These are phyloP conservation scores for Colostygia pectinataria DNA, from an alignment of 2,888 invertebrate genomes.

Conservation along the genomic window DNA sequence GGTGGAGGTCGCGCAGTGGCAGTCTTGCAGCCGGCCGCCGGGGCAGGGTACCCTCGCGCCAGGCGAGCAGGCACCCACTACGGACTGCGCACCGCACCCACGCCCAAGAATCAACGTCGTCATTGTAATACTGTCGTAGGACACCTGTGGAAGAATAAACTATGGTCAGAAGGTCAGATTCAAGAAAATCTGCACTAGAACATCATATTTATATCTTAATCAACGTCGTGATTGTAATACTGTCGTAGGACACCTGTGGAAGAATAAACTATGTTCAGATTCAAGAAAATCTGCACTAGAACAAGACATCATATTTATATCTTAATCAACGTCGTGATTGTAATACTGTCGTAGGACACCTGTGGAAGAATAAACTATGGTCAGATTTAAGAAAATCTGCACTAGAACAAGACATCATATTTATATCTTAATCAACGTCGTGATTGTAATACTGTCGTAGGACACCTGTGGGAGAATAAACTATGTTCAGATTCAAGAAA, in stretches of 20 bases:
- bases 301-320: no score
- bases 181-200: no score
- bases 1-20: constrained; percentile 68
- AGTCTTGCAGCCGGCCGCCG: constrained; percentile 67
- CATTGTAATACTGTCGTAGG: constrained; percentile 75
- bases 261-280: constrained; percentile 18
- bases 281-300: no score
- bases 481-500: not conserved
- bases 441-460: constrained; percentile 76
- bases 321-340: constrained; percentile 64
- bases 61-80: constrained; percentile 69
- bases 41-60: constrained; percentile 78
- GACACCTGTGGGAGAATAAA: constrained; percentile 55
- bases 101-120: constrained; percentile 65
- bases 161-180: not conserved
- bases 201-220: constrained; percentile 31
- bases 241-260: constrained; percentile 71
- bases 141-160: constrained; percentile 55
- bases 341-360: constrained; percentile 76
- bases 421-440: constrained; percentile 49
- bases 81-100: constrained; percentile 77
- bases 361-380: constrained; percentile 38
- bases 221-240: constrained; percentile 69
- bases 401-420: no score
- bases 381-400: not conserved